phyloP scores from a whole-genome alignment of 2,797 vertebrate species.

The Acanthis flammea region DNA sequence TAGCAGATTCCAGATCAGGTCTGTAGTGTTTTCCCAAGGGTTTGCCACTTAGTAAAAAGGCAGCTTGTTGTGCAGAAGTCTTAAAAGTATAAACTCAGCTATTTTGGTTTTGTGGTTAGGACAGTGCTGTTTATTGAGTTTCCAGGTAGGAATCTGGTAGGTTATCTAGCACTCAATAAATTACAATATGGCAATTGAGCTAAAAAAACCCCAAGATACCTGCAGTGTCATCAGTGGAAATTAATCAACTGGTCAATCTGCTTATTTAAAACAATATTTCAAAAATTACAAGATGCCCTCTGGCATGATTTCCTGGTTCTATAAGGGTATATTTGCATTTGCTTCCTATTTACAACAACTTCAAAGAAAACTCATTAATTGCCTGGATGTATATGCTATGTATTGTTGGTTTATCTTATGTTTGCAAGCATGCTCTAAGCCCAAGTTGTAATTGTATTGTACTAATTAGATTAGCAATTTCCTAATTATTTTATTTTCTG shows the following conservation, averaged over 20 bases:
- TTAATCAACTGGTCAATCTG: not conserved
- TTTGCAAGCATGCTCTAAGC: not conserved
- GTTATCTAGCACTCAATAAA: slow-evolving; percentile 42
- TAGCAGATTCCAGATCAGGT: slow-evolving; percentile 11
- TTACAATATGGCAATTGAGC: not conserved
- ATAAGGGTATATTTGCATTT: not conserved
- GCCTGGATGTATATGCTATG: not conserved
- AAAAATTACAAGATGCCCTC: not conserved
- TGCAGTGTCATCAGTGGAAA: not conserved
- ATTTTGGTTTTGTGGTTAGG: slow-evolving; percentile 61
- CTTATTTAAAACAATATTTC: not conserved
- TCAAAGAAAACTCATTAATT: not conserved
- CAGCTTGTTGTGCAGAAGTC: slow-evolving; percentile 2
- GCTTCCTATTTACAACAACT: not conserved
- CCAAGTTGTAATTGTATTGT: not conserved
- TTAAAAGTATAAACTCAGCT: slow-evolving; percentile 5
- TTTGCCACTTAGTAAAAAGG: slow-evolving; percentile 47
- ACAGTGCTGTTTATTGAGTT: slow-evolving; percentile 52
- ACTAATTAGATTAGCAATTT: not conserved
- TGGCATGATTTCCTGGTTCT: not conserved
- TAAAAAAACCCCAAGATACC: not conserved
- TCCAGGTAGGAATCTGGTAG: slow-evolving; percentile 38
- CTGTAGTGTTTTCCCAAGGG: not conserved
- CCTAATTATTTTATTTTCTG: not conserved
- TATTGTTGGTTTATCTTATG: not conserved